Evolutionary conservation across 92 coral and sea anemone species (phyloP), one percentile per base, ranked within the genome.

Genomic region (Phenganax marumi): DNA sequence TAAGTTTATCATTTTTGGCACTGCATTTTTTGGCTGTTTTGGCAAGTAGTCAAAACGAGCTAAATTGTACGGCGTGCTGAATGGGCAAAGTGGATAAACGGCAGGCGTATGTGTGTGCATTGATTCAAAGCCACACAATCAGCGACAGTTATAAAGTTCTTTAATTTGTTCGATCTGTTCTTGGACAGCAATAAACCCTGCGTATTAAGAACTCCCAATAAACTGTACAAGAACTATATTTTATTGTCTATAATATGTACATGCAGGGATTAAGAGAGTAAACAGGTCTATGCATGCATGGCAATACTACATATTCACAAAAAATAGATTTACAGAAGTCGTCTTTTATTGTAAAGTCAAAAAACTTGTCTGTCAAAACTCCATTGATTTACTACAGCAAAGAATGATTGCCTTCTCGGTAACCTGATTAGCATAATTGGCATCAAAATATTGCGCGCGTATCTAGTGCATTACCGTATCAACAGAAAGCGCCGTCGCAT

Each of bases 401-500:
- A 33, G 10, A 3, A 66, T 66, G 2, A 25, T 23, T 10, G 68
- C 68, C 0, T 16, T 58, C n/a, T 58, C 21, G 6, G 65, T 23
- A 16, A 66, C 43, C 49, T 66, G 24, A 66, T 66, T 66, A 72
- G 77, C 77, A 72, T 49, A 72, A 17, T 72, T 47, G 21, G 77
- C 77, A 72, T 16, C 77, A 19, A 1, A 48, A 3, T 17, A 46
- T 10, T 8, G 56, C 11, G 77, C 26, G 77, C 0, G 77, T 72
- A 49, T 72, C 10, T 52, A n/a, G 25, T 3, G 50, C 21, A 25
- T 26, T 69, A 72, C 55, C 58, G 77, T 72, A 25, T 72, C 13
- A 25, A 72, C n/a, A 25, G 72, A 17, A 21, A 72, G 77, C 12
- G 56, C 9, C 14, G 77, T 72, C 26, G 56, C 77, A 50, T 72